Evolutionary conservation across 2,797 vertebrate species (phyloP).

Genomic region (Notolepis coatsorum): DNA sequence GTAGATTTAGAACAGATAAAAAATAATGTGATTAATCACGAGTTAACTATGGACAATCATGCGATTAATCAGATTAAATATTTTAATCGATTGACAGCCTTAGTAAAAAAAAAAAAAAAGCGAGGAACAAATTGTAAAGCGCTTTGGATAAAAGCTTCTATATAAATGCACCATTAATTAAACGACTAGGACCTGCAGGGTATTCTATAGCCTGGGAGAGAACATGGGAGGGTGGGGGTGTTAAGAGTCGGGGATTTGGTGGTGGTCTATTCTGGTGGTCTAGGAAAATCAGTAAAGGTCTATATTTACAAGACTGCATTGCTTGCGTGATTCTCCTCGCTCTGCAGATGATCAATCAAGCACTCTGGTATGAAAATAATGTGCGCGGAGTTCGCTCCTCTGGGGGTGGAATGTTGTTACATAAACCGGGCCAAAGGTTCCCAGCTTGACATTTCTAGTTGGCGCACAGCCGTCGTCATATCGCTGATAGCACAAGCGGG

Average conservation of each 20-base stretch:
- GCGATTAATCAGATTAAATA: too few species aligned
- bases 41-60: too few species aligned
- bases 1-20: too few species aligned
- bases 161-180: too few species aligned
- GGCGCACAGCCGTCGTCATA: not conserved
- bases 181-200: too few species aligned
- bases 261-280: slow-evolving; percentile 8
- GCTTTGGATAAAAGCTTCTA: too few species aligned
- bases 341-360: slow-evolving; percentile 29
- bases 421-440: slow-evolving; percentile 4
- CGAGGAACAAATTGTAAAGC: too few species aligned
- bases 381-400: not conserved
- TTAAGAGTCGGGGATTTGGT: not conserved
- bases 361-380: slow-evolving; percentile 24
- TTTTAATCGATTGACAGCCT: too few species aligned
- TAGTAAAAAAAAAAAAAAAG: too few species aligned
- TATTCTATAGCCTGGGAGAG: too few species aligned
- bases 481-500: not conserved
- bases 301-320: slow-evolving; percentile 27
- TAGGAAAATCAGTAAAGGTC: slow-evolving; percentile 5
- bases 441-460: slow-evolving; percentile 26
- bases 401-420: not conserved
- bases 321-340: slow-evolving; percentile 17
- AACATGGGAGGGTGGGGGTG: not conserved
- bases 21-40: too few species aligned